phyloP scores from a whole-genome alignment of 2,113 vertebrate genomes.

The Alethe diademata region DNA sequence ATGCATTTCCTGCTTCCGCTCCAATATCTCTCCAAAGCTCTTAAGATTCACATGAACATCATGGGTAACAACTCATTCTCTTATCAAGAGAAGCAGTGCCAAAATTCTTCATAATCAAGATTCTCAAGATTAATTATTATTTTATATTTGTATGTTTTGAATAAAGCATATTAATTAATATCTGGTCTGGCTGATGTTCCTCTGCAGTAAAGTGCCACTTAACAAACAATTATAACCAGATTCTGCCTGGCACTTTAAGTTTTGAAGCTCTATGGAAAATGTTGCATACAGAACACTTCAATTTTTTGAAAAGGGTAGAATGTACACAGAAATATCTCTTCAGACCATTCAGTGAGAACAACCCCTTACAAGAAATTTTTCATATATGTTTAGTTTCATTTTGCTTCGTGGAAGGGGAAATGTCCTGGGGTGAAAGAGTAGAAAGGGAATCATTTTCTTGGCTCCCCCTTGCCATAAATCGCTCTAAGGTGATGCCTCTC shows the following conservation, averaged over 20 bases:
- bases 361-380: not conserved
- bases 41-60: not conserved
- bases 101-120: not conserved
- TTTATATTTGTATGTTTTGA: not conserved
- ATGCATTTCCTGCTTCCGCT: not conserved
- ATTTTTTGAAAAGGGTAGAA: not conserved
- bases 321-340: not conserved
- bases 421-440: not conserved
- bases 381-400: not conserved
- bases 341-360: not conserved
- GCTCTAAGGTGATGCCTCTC: not conserved
- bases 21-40: not conserved
- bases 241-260: not conserved
- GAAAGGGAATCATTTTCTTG: not conserved
- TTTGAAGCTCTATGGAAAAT: not conserved
- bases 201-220: not conserved
- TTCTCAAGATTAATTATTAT: not conserved
- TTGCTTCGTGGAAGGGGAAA: not conserved
- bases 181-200: not conserved
- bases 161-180: not conserved
- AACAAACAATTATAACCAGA: not conserved
- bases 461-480: not conserved
- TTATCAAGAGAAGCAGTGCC: not conserved
- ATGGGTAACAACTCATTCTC: not conserved
- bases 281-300: rapidly evolving